Evolutionary conservation across 2,888 invertebrate species (phyloP).

Genomic region (Eurytoma californica): DNA sequence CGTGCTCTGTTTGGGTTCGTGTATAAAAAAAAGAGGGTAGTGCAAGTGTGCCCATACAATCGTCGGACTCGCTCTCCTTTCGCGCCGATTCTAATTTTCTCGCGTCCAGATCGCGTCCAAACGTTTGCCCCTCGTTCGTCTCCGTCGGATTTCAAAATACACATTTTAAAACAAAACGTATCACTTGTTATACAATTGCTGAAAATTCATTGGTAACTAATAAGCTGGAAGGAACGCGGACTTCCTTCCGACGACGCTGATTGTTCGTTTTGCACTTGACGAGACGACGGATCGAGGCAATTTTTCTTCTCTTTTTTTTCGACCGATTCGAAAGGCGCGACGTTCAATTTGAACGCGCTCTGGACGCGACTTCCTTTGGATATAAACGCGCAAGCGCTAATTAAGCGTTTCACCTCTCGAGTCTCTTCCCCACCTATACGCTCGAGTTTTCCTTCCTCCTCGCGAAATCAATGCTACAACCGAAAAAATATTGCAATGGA

Average conservation of each 20-base stretch:
- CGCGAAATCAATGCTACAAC: conserved; percentile 30
- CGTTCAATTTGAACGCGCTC: conserved; percentile 21
- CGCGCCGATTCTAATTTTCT: neutral
- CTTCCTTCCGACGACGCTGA: too few species aligned
- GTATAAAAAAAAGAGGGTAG: conserved; percentile 62
- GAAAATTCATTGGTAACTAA: neutral
- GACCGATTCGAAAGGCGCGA: neutral
- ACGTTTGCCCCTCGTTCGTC: too few species aligned
- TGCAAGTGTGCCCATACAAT: conserved; percentile 63
- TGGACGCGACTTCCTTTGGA: conserved; percentile 33
- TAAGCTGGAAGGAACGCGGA: too few species aligned
- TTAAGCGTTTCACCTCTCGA: conserved; percentile 7
- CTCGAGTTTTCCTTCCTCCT: neutral
- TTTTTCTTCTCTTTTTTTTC: too few species aligned
- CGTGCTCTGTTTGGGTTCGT: conserved; percentile 60
- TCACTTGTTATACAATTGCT: neutral
- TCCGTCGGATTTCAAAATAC: neutral
- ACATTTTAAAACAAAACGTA: neutral
- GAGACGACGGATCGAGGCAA: too few species aligned
- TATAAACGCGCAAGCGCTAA: neutral
- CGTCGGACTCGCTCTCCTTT: conserved; percentile 42
- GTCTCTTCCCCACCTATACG: conserved; percentile 5
- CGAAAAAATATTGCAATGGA: conserved; percentile 44
- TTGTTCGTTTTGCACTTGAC: too few species aligned
- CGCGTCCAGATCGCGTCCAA: conserved; percentile 30